Evolutionary conservation across 2,888 invertebrate genomes (phyloP), one percentile per base, ranked within the genome.

Genomic region (Sinopyrophorus schimmeli): DNA sequence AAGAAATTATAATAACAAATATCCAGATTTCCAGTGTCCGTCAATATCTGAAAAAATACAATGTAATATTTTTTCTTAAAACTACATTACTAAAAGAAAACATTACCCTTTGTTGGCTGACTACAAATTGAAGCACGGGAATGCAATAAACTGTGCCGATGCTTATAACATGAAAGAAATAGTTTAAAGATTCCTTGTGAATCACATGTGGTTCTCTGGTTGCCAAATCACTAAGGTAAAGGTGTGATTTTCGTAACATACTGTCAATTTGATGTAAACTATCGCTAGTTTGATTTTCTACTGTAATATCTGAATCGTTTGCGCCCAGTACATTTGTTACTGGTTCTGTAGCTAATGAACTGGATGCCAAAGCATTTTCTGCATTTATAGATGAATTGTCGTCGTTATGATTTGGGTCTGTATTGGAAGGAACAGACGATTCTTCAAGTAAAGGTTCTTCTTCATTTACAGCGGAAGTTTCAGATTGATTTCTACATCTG

Each of bases 1-100:
- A 87, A 73, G 73, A 91, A 92, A 73, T 93, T 93, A 75, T 92
- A 93, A 73, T 91, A 93, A 71, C 93, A 93, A 32, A 90, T 75
- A 70, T 93, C 93, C 63, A 90, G 84, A 70, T 92, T 83, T 1
- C 93, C 93, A 0, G 91, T 88, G 35, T 80, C 76, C 66, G 86
- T 82, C 1, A 91, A 73, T 0, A 89, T 80, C 84, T 89, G 74
- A 47, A 71, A 44, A 27, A 16, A 38, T 21, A 6, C 5, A 31
- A 31, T 5, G 5, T 15, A 24, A 23, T 37, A 24, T 2, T 21
- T 7, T 11, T 15, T 32, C 18, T 10, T 74, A 47, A 10, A 6
- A 4, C 24, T 71, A 68, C 55, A 11, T 17, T 26, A n/a, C 4
- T 17, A 21, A 41, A 34, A 12, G 3, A 16, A n/a, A 11, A 5